Percentiles rank a stretch among this genome's conserved stretches.
These are phyloP conservation scores for Apocheima hispidaria DNA, from an alignment of 2,888 invertebrate species.

Conservation along the genomic window DNA sequence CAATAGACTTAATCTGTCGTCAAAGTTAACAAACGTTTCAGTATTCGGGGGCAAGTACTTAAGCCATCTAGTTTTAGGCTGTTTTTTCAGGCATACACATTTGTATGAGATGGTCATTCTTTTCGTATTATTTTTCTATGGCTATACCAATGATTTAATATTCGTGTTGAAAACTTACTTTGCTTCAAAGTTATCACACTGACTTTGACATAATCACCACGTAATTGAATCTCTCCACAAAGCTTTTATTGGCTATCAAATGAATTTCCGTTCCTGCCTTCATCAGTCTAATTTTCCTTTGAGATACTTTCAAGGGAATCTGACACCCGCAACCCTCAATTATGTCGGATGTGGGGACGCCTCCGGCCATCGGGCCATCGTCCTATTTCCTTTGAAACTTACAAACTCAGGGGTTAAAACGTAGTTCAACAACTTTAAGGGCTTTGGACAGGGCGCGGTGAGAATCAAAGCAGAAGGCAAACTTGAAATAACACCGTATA, in stretches of 20 bases:
- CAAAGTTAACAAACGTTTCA: no score
- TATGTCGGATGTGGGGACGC: slow-evolving; percentile 25
- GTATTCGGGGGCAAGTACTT: no score
- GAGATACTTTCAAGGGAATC: slow-evolving; percentile 28
- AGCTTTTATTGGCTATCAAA: slow-evolving; percentile 29
- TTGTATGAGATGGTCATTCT: no score
- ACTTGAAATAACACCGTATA: not conserved
- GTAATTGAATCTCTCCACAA: slow-evolving; percentile 10
- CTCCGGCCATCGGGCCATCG: slow-evolving; percentile 18
- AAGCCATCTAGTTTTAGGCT: no score
- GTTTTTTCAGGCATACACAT: no score
- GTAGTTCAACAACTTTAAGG: slow-evolving; percentile 20
- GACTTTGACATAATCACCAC: slow-evolving; percentile 5
- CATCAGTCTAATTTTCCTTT: slow-evolving; percentile 19
- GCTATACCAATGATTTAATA: not conserved
- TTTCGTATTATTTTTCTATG: no score
- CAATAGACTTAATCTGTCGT: no score
- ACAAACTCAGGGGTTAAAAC: slow-evolving; percentile 32
- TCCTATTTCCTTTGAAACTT: slow-evolving; percentile 31
- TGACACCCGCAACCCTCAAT: slow-evolving; percentile 32
- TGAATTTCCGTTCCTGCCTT: slow-evolving; percentile 16
- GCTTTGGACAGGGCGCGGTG: slow-evolving; percentile 2
- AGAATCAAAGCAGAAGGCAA: slow-evolving; percentile 11
- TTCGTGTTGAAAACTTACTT: not conserved
- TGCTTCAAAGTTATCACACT: not conserved